Conservation (phyloP, 2,797 vertebrate genomes). For the Pygocentrus nattereri region DNA sequence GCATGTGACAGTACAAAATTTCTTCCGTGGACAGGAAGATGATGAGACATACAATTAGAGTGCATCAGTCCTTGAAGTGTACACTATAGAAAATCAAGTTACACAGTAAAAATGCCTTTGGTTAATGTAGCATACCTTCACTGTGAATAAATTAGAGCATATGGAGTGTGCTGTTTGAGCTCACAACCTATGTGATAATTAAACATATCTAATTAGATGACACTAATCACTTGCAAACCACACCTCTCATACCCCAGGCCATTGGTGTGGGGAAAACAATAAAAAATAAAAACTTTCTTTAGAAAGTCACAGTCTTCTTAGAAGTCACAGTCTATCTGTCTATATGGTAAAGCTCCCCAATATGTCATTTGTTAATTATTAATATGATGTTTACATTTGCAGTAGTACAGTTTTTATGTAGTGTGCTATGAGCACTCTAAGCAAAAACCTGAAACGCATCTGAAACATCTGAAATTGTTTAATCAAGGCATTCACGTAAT, state of each 20-base stretch:
- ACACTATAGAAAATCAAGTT: not conserved
- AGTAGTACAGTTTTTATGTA: not conserved
- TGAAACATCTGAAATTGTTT: no score
- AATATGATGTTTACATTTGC: not conserved
- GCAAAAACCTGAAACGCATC: no score
- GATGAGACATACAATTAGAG: not conserved
- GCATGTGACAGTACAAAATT: not conserved
- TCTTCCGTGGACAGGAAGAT: not conserved
- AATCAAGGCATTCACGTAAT: no score
- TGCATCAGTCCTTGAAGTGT: not conserved
- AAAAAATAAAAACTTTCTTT: not conserved
- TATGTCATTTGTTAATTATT: not conserved
- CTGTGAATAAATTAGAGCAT: constrained; percentile 51
- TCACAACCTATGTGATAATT: constrained; percentile 53
- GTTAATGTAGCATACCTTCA: not conserved
- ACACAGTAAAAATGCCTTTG: not conserved
- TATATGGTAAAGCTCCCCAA: no score
- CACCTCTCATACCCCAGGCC: not conserved
- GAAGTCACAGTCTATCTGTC: no score
- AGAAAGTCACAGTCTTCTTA: no score
- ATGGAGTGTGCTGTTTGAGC: constrained; percentile 26
- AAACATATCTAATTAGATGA: constrained; percentile 61
- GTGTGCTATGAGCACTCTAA: not conserved
- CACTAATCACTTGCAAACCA: constrained; percentile 26
- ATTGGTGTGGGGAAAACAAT: not conserved